Evolutionary conservation across 2,797 vertebrate genomes (phyloP).

Genomic region (Macrochelys suwanniensis): DNA sequence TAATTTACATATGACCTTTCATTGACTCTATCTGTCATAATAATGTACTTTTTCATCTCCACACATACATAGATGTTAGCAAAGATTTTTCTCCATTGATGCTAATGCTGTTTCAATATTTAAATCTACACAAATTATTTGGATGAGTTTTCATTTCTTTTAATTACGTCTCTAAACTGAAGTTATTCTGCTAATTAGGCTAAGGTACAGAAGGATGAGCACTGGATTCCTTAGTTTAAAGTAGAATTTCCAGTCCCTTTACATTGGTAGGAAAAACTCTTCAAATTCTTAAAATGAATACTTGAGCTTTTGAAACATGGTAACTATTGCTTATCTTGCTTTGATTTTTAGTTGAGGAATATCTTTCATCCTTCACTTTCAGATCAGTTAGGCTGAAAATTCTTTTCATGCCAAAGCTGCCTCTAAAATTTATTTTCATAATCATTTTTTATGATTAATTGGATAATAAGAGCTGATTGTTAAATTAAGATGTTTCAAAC

Average conservation of each 20-base stretch:
- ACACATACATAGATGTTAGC: slow-evolving; percentile 1
- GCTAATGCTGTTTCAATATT: not conserved
- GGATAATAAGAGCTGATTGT: not conserved
- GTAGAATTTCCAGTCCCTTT: slow-evolving; percentile 7
- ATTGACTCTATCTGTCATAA: slow-evolving; percentile 48
- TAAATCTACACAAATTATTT: not conserved
- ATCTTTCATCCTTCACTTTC: not conserved
- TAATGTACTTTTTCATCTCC: slow-evolving; percentile 29
- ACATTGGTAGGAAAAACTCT: not conserved
- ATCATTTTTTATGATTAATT: not conserved
- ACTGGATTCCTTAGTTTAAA: not conserved
- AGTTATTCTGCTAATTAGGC: not conserved
- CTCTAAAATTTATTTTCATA: slow-evolving; percentile 38
- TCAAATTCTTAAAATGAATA: not conserved
- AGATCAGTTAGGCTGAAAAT: slow-evolving; percentile 18
- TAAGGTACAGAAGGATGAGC: not conserved
- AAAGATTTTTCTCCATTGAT: not conserved
- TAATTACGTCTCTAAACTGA: not conserved
- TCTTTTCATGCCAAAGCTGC: not conserved
- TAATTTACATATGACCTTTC: slow-evolving; percentile 64
- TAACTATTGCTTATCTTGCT: slow-evolving; percentile 11
- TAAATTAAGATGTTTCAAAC: slow-evolving; percentile 22
- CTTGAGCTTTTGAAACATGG: not conserved
- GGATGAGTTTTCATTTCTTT: not conserved
- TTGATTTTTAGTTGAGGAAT: not conserved